A percentile compares a stretch with the other conserved stretches of the same genome.
phyloP scores from a whole-genome alignment of 2,113 vertebrate species.

The Anarhynchus alexandrinus region DNA sequence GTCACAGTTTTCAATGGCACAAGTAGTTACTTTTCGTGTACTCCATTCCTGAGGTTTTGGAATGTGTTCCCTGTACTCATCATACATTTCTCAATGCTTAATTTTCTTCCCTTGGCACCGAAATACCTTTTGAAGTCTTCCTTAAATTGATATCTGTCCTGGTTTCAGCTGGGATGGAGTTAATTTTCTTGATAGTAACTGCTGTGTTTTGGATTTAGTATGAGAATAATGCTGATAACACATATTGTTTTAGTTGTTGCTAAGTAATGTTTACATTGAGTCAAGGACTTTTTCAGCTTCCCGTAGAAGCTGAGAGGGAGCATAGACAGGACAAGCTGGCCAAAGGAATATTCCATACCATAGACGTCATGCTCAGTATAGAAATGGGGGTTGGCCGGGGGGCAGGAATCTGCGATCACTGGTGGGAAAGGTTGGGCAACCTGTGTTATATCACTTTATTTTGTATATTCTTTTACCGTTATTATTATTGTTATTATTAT shows the following conservation, averaged over 20 bases:
- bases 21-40: background rate
- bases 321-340: background rate
- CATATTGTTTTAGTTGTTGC: background rate
- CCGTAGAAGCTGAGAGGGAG: background rate
- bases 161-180: background rate
- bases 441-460: background rate
- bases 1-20: background rate
- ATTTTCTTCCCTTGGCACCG: background rate
- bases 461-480: background rate
- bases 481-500: background rate
- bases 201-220: background rate
- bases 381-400: background rate
- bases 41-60: background rate
- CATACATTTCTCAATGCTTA: background rate
- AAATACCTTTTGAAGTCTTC: background rate
- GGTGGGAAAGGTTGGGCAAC: background rate
- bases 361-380: background rate
- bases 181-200: background rate
- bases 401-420: background rate
- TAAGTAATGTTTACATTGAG: background rate
- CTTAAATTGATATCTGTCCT: background rate
- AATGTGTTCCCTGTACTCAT: background rate
- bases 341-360: background rate
- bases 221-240: background rate
- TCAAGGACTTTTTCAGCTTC: background rate